Evolutionary conservation across 92 coral and sea anemone species (phyloP).

Genomic region (Zoanthus gigantus): DNA sequence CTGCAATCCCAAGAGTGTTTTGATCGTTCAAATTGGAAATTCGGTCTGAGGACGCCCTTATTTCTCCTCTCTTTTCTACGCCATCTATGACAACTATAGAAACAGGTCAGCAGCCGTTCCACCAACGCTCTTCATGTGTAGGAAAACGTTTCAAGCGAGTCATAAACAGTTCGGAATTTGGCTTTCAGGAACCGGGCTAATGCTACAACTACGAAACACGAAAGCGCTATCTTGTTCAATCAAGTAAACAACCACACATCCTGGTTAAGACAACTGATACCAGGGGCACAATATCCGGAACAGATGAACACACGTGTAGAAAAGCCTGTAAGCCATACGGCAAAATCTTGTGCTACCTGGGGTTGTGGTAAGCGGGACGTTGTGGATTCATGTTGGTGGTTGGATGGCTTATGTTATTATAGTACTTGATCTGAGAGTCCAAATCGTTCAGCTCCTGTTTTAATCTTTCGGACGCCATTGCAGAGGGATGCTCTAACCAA

Average conservation of each 20-base stretch:
- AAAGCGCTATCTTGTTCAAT: no score
- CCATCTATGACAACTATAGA: no score
- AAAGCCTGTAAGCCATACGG: neutral
- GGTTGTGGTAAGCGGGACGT: conserved; percentile 23
- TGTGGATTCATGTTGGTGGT: conserved; percentile 19
- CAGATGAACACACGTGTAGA: neutral
- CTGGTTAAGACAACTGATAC: neutral
- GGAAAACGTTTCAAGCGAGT: no score
- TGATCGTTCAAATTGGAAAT: no score
- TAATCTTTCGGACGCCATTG: conserved; percentile 57
- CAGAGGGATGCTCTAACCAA: conserved; percentile 3
- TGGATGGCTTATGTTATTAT: conserved; percentile 64
- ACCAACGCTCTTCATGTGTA: no score
- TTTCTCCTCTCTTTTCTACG: no score
- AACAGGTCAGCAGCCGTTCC: no score
- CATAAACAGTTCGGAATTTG: no score
- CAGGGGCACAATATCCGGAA: neutral
- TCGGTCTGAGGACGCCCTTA: no score
- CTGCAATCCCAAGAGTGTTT: no score
- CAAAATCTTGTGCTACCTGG: conserved; percentile 7
- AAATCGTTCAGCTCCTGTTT: conserved; percentile 68
- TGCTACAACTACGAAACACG: no score
- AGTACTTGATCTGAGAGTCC: conserved; percentile 74
- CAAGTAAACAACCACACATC: neutral
- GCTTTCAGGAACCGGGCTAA: no score